These are phyloP conservation scores for Cephus sareptanus DNA, from an alignment of 2,888 invertebrate genomes.

Conservation along the genomic window DNA sequence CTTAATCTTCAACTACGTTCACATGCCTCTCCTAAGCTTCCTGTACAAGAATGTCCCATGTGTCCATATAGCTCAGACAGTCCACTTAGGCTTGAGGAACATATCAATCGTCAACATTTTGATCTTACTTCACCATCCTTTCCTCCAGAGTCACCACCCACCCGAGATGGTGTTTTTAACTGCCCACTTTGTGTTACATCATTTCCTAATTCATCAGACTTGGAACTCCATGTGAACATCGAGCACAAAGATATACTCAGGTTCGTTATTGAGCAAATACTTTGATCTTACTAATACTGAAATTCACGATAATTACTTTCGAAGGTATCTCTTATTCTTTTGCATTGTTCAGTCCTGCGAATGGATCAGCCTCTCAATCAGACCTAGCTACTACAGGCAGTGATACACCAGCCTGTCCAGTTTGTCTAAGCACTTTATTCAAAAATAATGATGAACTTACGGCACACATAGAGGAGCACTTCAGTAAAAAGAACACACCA, in stretches of 20 bases:
- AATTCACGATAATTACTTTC: background rate
- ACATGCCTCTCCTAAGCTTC: slow-evolving; percentile 60
- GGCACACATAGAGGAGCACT: slow-evolving; percentile 86
- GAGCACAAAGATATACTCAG: slow-evolving; percentile 86
- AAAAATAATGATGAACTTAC: slow-evolving; percentile 71
- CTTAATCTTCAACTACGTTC: slow-evolving; percentile 62
- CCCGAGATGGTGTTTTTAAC: slow-evolving; percentile 68
- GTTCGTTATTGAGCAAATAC: slow-evolving; percentile 60
- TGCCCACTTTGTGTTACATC: slow-evolving; percentile 84
- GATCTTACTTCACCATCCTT: slow-evolving; percentile 82
- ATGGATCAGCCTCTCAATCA: slow-evolving; percentile 53
- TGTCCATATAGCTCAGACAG: slow-evolving; percentile 82
- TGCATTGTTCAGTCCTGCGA: slow-evolving; percentile 51
- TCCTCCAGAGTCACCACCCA: slow-evolving; percentile 59
- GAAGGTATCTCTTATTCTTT: background rate
- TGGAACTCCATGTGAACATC: slow-evolving; percentile 87
- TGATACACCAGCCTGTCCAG: slow-evolving; percentile 64
- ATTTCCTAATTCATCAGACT: slow-evolving; percentile 79
- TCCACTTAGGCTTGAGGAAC: slow-evolving; percentile 81
- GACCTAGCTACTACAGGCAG: slow-evolving; percentile 57
- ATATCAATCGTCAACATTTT: slow-evolving; percentile 86
- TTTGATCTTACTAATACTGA: background rate
- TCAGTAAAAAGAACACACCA: slow-evolving; percentile 67
- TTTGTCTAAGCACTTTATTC: slow-evolving; percentile 65
- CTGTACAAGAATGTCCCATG: slow-evolving; percentile 75